These are phyloP conservation scores for Lithodes maja DNA, from an alignment of 2,888 invertebrate species.

Conservation along the genomic window DNA sequence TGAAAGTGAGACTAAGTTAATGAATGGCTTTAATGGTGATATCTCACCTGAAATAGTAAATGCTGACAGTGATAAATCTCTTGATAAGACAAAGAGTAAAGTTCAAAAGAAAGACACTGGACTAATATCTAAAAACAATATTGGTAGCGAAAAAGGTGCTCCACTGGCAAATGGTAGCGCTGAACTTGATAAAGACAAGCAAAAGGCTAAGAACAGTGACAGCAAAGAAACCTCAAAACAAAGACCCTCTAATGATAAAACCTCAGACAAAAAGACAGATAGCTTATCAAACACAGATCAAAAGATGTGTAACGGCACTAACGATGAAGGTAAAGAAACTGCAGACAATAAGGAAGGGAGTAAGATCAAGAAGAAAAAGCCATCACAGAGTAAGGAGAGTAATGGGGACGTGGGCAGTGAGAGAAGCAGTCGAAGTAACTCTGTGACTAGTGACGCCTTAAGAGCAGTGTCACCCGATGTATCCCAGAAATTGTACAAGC, in stretches of 20 bases:
- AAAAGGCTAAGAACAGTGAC: conserved; percentile 9
- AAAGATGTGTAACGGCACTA: not conserved
- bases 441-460: conserved; percentile 47
- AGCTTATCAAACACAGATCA: not conserved
- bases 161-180: not conserved
- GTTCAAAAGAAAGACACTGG: not conserved
- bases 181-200: not conserved
- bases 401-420: conserved; percentile 12
- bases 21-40: conserved; percentile 6
- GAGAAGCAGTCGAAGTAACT: conserved; percentile 52
- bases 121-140: not conserved
- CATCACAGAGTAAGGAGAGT: not conserved
- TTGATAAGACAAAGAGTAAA: not conserved
- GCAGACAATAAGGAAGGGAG: conserved; percentile 1
- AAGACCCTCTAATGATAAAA: not conserved
- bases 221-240: not conserved
- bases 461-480: conserved; percentile 36
- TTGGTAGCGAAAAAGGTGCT: not conserved
- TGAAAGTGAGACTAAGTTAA: not conserved
- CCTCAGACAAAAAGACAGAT: not conserved
- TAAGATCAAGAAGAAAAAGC: not conserved
- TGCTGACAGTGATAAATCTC: not conserved
- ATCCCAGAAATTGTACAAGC: conserved; percentile 44
- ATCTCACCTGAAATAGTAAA: not conserved
- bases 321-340: not conserved